Conservation (phyloP, 2,888 invertebrate genomes). For the Heterodera filipjevi region DNA sequence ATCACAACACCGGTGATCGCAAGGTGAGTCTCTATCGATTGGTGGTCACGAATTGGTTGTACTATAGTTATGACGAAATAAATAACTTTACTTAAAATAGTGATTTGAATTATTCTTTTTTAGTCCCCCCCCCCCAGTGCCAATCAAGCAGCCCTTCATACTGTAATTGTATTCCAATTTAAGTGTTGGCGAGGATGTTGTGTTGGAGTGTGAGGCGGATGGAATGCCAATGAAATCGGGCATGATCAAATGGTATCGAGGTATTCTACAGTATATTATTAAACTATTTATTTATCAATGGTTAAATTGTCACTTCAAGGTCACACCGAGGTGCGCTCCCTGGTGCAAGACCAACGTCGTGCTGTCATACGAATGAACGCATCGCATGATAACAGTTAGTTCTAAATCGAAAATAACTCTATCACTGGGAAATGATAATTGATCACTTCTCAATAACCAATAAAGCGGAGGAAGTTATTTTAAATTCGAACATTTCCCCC, state of each 20-base stretch:
- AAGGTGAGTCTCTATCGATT: constrained; percentile 29
- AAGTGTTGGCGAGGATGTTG: constrained; percentile 54
- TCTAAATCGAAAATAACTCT: too few species aligned
- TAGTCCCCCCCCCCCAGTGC: too few species aligned
- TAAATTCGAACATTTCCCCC: too few species aligned
- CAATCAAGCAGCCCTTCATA: too few species aligned
- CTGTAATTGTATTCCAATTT: neutral
- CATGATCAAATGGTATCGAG: constrained; percentile 61
- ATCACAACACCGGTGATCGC: constrained; percentile 61
- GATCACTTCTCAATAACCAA: too few species aligned
- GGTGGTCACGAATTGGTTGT: too few species aligned
- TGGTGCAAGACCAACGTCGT: constrained; percentile 43
- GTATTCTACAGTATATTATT: constrained; percentile 10
- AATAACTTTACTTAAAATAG: too few species aligned
- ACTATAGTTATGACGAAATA: too few species aligned
- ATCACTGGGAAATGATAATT: too few species aligned
- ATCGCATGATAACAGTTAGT: constrained; percentile 46
- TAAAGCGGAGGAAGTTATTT: too few species aligned
- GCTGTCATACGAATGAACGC: constrained; percentile 58
- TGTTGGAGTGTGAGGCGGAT: constrained; percentile 63
- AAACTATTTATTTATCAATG: neutral
- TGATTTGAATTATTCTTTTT: too few species aligned
- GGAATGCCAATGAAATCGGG: constrained; percentile 52
- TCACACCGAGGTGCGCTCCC: constrained; percentile 34
- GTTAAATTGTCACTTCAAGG: constrained; percentile 11